Conservation (phyloP, 2,888 invertebrate genomes). For the Hybos culiciformis region DNA sequence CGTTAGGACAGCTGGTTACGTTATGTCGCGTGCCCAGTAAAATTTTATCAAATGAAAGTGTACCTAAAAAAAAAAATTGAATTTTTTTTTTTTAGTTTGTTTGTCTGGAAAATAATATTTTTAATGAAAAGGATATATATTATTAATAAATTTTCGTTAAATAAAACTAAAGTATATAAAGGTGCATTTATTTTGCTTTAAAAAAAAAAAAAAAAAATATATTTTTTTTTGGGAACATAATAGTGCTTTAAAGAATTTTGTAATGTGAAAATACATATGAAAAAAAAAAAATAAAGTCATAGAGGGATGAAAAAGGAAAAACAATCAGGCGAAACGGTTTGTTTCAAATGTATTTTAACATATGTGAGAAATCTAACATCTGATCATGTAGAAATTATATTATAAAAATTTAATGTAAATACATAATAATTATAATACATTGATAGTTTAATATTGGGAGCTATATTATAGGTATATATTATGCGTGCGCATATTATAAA, state of each 20-base stretch:
- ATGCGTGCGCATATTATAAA: no score
- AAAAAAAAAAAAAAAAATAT: no score
- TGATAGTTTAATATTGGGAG: no score
- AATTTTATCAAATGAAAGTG: constrained; percentile 37
- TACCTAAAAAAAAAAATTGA: not conserved
- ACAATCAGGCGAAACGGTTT: not conserved
- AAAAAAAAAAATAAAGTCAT: no score
- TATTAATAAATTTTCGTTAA: not conserved
- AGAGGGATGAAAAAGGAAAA: no score
- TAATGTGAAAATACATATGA: no score
- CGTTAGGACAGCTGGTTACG: constrained; percentile 45
- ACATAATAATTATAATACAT: not conserved
- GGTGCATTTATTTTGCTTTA: no score
- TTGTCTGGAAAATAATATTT: constrained; percentile 11
- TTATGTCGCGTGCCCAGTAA: constrained; percentile 51
- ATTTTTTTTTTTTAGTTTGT: constrained; percentile 9
- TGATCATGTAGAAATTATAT: constrained; percentile 24
- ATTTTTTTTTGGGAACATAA: no score
- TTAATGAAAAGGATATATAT: not conserved
- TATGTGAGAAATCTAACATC: constrained; percentile 31
- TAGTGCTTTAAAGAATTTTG: no score
- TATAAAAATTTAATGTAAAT: not conserved
- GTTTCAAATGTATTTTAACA: constrained; percentile 10
- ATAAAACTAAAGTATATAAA: not conserved
- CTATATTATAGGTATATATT: no score